Evolutionary conservation across 1,140 invertebrate genomes (phyloP).

Genomic region (Drosophila arizonae): DNA sequence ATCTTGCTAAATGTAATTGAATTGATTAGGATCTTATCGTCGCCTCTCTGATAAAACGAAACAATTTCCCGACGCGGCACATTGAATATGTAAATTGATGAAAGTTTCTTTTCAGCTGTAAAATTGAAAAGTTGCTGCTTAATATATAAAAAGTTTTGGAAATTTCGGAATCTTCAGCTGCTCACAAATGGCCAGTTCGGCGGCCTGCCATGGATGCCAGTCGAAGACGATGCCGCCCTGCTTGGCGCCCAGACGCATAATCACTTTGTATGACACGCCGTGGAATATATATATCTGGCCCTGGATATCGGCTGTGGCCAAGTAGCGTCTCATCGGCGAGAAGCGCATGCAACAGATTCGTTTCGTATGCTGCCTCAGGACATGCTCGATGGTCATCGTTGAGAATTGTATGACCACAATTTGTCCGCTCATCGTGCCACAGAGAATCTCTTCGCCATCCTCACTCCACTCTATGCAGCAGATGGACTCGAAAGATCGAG

Average conservation of each 20-base stretch:
- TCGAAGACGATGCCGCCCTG: slow-evolving; percentile 53
- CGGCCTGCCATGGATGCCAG: slow-evolving; percentile 78
- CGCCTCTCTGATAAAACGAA: slow-evolving; percentile 66
- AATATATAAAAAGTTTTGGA: not conserved
- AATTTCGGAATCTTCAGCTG: not conserved
- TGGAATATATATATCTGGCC: slow-evolving; percentile 65
- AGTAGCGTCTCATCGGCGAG: slow-evolving; percentile 60
- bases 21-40: slow-evolving; percentile 57
- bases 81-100: slow-evolving; percentile 68
- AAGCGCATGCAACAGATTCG: slow-evolving; percentile 58
- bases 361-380: slow-evolving; percentile 47
- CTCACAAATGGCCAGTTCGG: slow-evolving; percentile 72
- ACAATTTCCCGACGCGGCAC: slow-evolving; percentile 65
- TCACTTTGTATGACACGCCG: slow-evolving; percentile 33
- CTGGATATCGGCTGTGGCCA: slow-evolving; percentile 64
- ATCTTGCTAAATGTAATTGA: slow-evolving; percentile 71
- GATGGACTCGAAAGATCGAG: slow-evolving; percentile 36
- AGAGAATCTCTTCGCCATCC: slow-evolving; percentile 52
- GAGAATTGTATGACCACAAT: slow-evolving; percentile 51
- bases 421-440: slow-evolving; percentile 56
- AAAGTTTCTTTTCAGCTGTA: slow-evolving; percentile 58
- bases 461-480: slow-evolving; percentile 70
- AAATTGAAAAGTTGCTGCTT: not conserved
- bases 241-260: slow-evolving; percentile 30
- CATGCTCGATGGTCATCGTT: slow-evolving; percentile 16